Conservation (phyloP, 2,113 vertebrate genomes). For the Ptyas mucosa region DNA sequence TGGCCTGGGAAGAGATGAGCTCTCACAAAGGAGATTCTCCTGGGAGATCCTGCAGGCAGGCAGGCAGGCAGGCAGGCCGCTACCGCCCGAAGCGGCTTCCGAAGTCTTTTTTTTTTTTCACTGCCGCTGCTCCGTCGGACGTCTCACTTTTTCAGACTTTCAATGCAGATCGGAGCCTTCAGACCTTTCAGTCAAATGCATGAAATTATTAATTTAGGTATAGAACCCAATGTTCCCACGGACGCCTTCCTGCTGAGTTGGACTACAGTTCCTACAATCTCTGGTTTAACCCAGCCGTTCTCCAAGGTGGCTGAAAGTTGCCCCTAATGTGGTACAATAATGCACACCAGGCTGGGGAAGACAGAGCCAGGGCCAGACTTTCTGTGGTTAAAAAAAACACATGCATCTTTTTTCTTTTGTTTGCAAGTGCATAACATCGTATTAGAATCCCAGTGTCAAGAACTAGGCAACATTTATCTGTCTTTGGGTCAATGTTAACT, state of each 20-base stretch:
- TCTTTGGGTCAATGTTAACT: not conserved
- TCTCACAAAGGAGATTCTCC: constrained; percentile 25
- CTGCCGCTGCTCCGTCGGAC: not conserved
- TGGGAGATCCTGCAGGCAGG: constrained; percentile 14
- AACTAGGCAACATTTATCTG: not conserved
- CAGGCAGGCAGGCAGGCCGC: not conserved
- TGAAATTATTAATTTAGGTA: not conserved
- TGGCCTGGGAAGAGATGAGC: constrained; percentile 53
- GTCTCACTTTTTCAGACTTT: not conserved
- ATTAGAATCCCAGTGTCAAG: not conserved
- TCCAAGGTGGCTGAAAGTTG: not conserved
- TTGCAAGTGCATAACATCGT: not conserved
- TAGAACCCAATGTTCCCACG: not conserved
- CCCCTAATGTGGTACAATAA: not conserved
- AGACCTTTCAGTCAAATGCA: not conserved
- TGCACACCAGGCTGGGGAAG: not conserved
- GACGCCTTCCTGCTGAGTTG: not conserved
- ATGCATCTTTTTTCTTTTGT: not conserved
- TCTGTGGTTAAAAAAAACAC: not conserved
- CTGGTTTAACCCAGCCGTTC: not conserved
- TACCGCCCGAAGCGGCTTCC: not conserved
- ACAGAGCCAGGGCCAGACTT: not conserved
- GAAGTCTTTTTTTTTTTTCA: not conserved
- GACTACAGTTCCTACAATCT: not conserved
- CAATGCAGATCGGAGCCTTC: too few species aligned